phyloP scores from a whole-genome alignment of 2,888 invertebrate genomes.

The Apocheima hispidaria region DNA sequence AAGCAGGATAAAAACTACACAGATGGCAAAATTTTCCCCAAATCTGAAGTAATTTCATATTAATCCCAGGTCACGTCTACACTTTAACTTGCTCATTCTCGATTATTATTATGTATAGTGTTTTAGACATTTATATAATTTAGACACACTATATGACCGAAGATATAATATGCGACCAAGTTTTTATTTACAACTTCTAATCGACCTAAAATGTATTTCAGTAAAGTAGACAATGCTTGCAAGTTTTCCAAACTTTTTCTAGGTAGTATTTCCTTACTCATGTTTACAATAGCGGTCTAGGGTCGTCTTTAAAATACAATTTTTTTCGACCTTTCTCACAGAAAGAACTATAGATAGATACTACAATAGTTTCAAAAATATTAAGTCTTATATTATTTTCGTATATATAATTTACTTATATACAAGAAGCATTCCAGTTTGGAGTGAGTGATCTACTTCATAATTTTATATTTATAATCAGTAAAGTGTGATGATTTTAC shows the following conservation, averaged over 20 bases:
- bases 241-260: conserved; percentile 5
- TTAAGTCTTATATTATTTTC: conserved; percentile 69
- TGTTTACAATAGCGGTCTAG: not conserved
- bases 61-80: no score
- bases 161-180: conserved; percentile 21
- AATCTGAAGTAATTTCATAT: not conserved
- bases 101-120: not conserved
- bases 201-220: conserved; percentile 4
- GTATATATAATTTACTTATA: conserved; percentile 43
- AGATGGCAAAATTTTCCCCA: not conserved
- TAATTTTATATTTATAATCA: conserved; percentile 44
- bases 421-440: conserved; percentile 48
- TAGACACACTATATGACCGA: conserved; percentile 26
- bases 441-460: conserved; percentile 40
- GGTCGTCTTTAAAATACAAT: conserved; percentile 29
- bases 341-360: conserved; percentile 60
- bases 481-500: conserved; percentile 44
- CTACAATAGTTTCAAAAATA: conserved; percentile 79
- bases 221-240: conserved; percentile 10
- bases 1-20: not conserved
- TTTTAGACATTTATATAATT: conserved; percentile 28
- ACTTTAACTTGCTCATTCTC: conserved; percentile 21
- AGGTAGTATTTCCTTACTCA: not conserved
- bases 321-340: conserved; percentile 46
- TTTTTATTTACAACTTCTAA: conserved; percentile 34